A percentile compares a stretch with the other conserved stretches of the same genome.
These are phyloP conservation scores for Tridacna gigas DNA, from an alignment of 2,888 invertebrate species.

Conservation along the genomic window DNA sequence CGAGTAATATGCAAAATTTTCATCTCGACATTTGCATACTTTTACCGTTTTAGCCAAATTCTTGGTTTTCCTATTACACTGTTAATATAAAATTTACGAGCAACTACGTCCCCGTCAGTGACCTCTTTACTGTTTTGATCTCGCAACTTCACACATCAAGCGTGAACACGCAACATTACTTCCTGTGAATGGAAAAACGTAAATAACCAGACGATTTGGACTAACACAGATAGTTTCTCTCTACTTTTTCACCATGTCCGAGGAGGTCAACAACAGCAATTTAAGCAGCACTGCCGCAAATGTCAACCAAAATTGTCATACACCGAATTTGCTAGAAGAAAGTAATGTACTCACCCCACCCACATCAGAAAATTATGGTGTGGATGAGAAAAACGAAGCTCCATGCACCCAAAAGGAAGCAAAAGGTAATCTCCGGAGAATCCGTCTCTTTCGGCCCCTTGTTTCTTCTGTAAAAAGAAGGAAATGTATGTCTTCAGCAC, in stretches of 20 bases:
- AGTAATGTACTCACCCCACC: slow-evolving; percentile 1
- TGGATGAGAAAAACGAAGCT: too few species aligned
- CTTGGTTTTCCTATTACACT: too few species aligned
- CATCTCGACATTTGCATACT: too few species aligned
- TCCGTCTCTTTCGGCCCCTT: too few species aligned
- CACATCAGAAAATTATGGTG: not conserved
- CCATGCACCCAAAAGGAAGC: too few species aligned
- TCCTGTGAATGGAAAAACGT: slow-evolving; percentile 14
- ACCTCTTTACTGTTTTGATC: slow-evolving; percentile 66
- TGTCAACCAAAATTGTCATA: not conserved
- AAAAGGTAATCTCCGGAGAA: too few species aligned
- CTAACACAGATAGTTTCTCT: not conserved
- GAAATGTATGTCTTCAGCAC: too few species aligned
- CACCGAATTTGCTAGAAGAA: not conserved
- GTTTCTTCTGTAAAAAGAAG: too few species aligned
- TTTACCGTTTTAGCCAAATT: too few species aligned
- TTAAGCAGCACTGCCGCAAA: not conserved
- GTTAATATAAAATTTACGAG: not conserved
- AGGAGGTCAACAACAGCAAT: not conserved
- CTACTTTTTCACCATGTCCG: not conserved
- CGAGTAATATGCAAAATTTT: too few species aligned
- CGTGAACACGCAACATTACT: slow-evolving; percentile 31
- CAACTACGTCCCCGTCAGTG: slow-evolving; percentile 12
- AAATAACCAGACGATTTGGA: not conserved
- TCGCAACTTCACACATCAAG: slow-evolving; percentile 49